Evolutionary conservation across 2,113 vertebrate genomes (phyloP), one percentile per base, ranked within the genome.

Genomic region (Nothobranchius kuhntae): DNA sequence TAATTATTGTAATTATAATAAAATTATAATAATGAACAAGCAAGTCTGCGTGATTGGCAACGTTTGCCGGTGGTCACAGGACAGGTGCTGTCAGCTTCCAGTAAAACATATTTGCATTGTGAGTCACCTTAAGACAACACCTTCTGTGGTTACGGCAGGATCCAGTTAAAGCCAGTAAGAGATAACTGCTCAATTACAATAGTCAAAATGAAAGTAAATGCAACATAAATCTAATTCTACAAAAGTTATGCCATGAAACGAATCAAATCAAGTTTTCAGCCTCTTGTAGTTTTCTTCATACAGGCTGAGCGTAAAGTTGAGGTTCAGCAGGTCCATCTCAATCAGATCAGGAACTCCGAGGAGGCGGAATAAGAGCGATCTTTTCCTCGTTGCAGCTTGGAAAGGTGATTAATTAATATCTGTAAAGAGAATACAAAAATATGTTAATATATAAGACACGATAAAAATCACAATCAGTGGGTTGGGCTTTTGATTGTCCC

Each of bases 361-460:
- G 60, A 30, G 4, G 13, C 54, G 6, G 47, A 30, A 30, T 30
- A 30, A 30, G 30, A 30, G 30, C 30, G 30, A 30, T 12, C 58
- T 13, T 36, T 21, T 44, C 38, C 52, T 50, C 50, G 14, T 35
- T 12, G 26, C 9, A 51, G n/a, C 60, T 7, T 38, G 36, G 54
- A 38, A 15, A 21, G 47, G 45, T 54, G 56, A 66, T 82, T 75
- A 82, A 61, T 74, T 78, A 82, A 61, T 74, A 81, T 71, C 80
- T 78, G 71, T 13, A 35, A 53, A 24, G 21, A 35, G 24, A 47
- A 46, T 26, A 48, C 1, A 21, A 13, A 21, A 56, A 5, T 21
- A 3, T 10, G 53, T 12, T 57, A 24, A 24, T 55, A 24, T 55
- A 9, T 52, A 38, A 40, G 6, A 40, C 6, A 6, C 1, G 38